Percentiles rank a stretch among this genome's conserved stretches.
Conservation (phyloP, 2,888 invertebrate genomes). For the Spodoptera littoralis region DNA sequence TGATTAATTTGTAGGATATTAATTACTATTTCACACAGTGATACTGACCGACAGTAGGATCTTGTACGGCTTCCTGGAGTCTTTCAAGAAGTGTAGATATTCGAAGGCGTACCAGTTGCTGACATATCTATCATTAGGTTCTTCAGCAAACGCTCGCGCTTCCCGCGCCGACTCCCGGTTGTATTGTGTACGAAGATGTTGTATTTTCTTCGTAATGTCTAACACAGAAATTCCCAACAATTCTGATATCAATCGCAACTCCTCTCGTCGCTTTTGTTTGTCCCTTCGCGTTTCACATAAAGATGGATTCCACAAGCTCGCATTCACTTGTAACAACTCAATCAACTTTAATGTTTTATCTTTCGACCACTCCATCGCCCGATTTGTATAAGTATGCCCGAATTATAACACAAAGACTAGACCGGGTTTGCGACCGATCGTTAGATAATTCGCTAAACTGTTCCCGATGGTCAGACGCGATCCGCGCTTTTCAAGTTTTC, state of each 20-base stretch:
- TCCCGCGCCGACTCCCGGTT: slow-evolving; percentile 89
- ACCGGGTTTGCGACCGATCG: slow-evolving; percentile 69
- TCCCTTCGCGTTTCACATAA: slow-evolving; percentile 80
- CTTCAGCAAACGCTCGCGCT: slow-evolving; percentile 83
- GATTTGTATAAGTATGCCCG: slow-evolving; percentile 54
- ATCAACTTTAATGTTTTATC: slow-evolving; percentile 84
- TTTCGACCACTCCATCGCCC: slow-evolving; percentile 85
- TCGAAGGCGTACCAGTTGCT: slow-evolving; percentile 89
- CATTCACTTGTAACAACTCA: slow-evolving; percentile 81
- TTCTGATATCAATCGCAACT: slow-evolving; percentile 78
- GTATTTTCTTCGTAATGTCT: slow-evolving; percentile 89
- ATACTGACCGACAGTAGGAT: slow-evolving; percentile 76
- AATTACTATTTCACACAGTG: neutral
- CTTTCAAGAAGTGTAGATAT: slow-evolving; percentile 89
- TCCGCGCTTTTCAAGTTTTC: too few species aligned
- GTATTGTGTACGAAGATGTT: slow-evolving; percentile 89
- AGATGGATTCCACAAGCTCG: slow-evolving; percentile 82
- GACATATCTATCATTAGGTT: slow-evolving; percentile 86
- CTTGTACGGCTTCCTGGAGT: slow-evolving; percentile 85
- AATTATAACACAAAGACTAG: slow-evolving; percentile 63
- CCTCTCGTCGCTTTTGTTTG: slow-evolving; percentile 83
- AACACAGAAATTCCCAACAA: slow-evolving; percentile 76
- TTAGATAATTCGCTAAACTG: slow-evolving; percentile 67
- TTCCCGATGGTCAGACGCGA: neutral
- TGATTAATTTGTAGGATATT: too few species aligned